Evolutionary conservation across 2,113 vertebrate species (phyloP), one percentile per base, ranked within the genome.

Genomic region (Origma solitaria): DNA sequence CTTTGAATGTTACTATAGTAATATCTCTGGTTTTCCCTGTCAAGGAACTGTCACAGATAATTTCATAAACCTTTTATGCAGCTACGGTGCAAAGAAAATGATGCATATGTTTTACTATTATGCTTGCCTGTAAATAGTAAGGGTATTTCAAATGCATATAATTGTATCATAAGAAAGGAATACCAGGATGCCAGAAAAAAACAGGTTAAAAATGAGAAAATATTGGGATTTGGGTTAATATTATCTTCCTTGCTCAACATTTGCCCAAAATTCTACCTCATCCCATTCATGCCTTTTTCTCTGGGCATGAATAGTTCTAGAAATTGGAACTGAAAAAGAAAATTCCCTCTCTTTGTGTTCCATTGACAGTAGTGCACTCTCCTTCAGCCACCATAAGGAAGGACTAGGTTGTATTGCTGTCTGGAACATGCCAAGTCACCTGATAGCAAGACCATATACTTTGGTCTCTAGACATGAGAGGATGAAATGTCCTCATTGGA

Each of bases 1-100:
- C 79, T 94, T 92, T 62, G 49, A 81, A 49, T 94, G 88, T 95
- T 96, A 91, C 92, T 95, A 86, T 96, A 96, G 88, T 86, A 94
- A 97, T 95, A 75, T 62, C 58, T 95, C 37, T 77, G 33, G 0
- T 86, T 84, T 94, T 81, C 62, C 77, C 82, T 86, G 83, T 94
- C 64, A 89, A 83, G 33, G 5, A 81, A 68, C 80, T 84, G 83
- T 78, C 80, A 90, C 47, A 87, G 82, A 49, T 31, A 86, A 84
- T 89, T 94, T 82, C 35, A 71, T 70, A 90, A 92, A 94, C 27
- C 13, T 76, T 88, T 88, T 73, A 62, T 62, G 51, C 31, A 86
- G 47, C 28, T 90, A 83, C 13, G 70, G 30, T 35, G 50, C 38
- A 56, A 90, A 83, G 71, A 92, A 92, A 94, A 88, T 1, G 0